Evolutionary conservation across 2,888 invertebrate genomes (phyloP), one percentile per base, ranked within the genome.

Genomic region (Tineola bisselliella): DNA sequence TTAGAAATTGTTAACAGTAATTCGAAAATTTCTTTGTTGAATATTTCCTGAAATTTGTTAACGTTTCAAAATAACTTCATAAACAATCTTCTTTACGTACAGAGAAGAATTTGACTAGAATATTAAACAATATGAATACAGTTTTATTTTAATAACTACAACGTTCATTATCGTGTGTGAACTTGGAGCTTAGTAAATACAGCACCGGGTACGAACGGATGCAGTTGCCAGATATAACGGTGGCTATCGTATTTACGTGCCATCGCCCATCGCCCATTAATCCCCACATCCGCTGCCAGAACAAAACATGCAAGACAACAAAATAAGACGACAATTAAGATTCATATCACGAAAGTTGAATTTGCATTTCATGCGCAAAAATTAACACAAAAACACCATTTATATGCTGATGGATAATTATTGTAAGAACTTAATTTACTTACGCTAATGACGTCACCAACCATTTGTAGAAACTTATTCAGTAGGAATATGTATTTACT

Each of bases 221-320:
- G 76, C 57, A 60, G 30, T 61, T 58, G 48, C 62, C 63, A 69
- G 70, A 68, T 69, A 65, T 73, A 71, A 72, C 72, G 74, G 72
- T 69, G 33, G 33, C 56, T 33, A 33, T 33, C 15, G 58, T 33
- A 58, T 58, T 31, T 58, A 58, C 68, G 69, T 73, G 70, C 71
- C 71, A 69, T 72, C 74, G 15, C 73, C 71, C 71, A 69, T 72
- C 74, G 15, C 73, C 68, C 69, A 69, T 69, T 68, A 70, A 70
- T 68, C 66, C 67, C 66, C 66, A 68, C 74, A 74, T 75, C 76
- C 76, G 75, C 70, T 65, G 66, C 62, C 67, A 65, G 62, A 60
- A 25, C 57, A 62, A 62, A 64, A 62, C 60, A 65, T 68, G 64
- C 67, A 68, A 68, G 69, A 69, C 65, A 68, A 66, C 67, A 64